Conservation (phyloP, 2,113 vertebrate species). For the Synodontis membranacea region DNA sequence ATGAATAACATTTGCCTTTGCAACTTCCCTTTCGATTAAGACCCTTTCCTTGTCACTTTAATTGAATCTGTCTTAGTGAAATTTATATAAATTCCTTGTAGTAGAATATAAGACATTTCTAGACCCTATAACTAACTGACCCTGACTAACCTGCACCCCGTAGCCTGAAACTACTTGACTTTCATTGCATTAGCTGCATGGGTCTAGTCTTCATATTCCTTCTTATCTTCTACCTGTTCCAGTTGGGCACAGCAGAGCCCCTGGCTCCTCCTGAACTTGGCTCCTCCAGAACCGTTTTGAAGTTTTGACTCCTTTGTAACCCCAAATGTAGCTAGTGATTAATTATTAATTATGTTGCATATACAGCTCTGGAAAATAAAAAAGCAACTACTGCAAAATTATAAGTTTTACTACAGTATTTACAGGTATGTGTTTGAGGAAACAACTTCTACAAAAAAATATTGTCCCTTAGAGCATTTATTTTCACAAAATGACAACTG, state of each 20-base stretch:
- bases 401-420: no score
- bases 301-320: background rate
- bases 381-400: no score
- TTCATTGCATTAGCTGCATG: conserved; percentile 45
- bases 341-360: background rate
- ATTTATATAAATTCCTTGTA: background rate
- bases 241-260: conserved; percentile 67
- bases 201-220: conserved; percentile 51
- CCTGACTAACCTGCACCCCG: background rate
- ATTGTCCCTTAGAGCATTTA: no score
- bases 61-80: background rate
- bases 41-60: background rate
- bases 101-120: background rate
- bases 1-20: background rate
- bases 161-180: background rate
- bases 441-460: no score
- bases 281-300: conserved; percentile 12
- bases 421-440: no score
- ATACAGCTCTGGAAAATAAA: no score
- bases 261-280: conserved; percentile 15
- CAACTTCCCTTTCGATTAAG: background rate
- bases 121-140: conserved; percentile 20
- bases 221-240: conserved; percentile 69
- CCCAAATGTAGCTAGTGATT: background rate
- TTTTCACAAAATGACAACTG: no score